Percentiles rank a stretch among this genome's conserved stretches.
phyloP scores from a whole-genome alignment of 2,113 vertebrate species.

The Tetrax tetrax region DNA sequence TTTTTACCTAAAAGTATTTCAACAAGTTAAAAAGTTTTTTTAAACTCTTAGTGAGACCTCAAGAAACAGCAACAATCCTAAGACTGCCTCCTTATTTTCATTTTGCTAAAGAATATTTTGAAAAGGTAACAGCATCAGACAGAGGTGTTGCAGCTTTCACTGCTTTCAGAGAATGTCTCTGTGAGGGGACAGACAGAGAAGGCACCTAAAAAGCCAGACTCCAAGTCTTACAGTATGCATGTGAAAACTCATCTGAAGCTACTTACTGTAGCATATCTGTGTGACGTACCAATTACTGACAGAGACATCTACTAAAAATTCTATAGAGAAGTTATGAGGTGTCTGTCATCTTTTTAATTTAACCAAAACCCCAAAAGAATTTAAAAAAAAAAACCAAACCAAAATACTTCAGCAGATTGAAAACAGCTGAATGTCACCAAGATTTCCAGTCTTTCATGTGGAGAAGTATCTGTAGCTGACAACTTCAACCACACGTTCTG shows the following conservation, averaged over 20 bases:
- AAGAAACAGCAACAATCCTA: background rate
- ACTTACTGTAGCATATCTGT: background rate
- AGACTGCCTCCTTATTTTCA: fast-evolving
- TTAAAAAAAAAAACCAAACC: background rate
- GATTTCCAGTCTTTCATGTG: conserved; percentile 7
- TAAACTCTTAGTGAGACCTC: background rate
- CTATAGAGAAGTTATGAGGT: background rate
- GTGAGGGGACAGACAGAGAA: background rate
- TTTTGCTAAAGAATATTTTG: background rate
- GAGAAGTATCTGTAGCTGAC: conserved; percentile 1
- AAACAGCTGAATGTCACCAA: background rate
- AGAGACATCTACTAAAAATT: background rate
- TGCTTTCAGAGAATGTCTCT: background rate
- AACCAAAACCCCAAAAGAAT: background rate
- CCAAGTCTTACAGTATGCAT: background rate
- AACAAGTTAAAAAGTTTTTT: background rate
- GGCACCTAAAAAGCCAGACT: background rate
- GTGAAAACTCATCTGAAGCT: background rate
- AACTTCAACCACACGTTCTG: conserved; percentile 20
- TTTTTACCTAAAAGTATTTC: background rate
- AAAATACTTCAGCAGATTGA: background rate
- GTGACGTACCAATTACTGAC: background rate
- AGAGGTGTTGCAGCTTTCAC: background rate
- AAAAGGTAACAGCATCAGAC: background rate
- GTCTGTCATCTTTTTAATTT: background rate